Evolutionary conservation across 2,113 vertebrate genomes (phyloP).

Genomic region (Cavia porcellus): DNA sequence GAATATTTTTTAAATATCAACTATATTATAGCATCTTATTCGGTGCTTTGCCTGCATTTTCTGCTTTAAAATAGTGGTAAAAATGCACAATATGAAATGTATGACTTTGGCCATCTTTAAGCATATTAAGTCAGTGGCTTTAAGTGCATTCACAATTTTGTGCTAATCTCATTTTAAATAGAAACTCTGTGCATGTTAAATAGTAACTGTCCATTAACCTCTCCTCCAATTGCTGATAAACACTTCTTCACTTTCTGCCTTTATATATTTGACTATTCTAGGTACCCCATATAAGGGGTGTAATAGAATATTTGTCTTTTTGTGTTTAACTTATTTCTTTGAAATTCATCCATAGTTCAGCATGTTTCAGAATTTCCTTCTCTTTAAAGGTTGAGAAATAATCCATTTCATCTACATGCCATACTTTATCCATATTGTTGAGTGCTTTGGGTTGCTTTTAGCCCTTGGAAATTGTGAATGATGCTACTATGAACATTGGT

Average conservation of each 20-base stretch:
- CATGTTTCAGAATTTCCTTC: background rate
- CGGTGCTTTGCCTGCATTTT: background rate
- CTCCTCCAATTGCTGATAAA: background rate
- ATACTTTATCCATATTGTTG: background rate
- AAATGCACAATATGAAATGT: background rate
- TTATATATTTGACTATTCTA: background rate
- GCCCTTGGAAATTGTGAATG: background rate
- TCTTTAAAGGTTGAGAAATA: background rate
- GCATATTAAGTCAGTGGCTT: background rate
- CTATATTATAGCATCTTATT: background rate
- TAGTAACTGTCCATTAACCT: background rate
- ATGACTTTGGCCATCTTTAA: constrained; percentile 10
- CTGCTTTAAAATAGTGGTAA: background rate
- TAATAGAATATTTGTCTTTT: background rate
- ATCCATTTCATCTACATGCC: background rate
- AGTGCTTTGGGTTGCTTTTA: background rate
- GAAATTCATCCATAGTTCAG: background rate
- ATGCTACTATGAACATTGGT: background rate
- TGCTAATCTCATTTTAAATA: background rate
- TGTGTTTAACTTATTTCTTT: constrained; percentile 18
- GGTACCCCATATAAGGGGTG: background rate
- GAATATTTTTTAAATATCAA: background rate
- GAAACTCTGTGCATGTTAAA: background rate
- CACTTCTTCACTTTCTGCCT: background rate
- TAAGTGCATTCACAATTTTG: background rate